These are phyloP conservation scores for Caerostris darwini DNA, from an alignment of 1,140 invertebrate genomes.

Conservation along the genomic window DNA sequence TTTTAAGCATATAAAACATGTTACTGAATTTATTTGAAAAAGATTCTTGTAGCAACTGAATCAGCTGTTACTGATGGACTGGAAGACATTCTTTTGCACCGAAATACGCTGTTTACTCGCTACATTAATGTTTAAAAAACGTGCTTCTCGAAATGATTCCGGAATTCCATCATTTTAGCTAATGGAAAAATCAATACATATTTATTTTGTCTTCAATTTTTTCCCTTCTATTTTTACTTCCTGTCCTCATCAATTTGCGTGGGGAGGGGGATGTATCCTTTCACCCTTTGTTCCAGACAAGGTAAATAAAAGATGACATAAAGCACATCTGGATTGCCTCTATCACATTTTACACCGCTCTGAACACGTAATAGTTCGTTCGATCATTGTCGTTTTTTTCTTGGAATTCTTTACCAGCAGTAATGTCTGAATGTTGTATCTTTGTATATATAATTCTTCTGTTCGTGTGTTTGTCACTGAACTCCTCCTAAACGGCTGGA, in stretches of 20 bases:
- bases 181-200: constrained; percentile 57
- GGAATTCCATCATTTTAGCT: constrained; percentile 8
- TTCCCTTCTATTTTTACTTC: neutral
- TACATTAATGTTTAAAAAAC: constrained; percentile 19
- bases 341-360: constrained; percentile 32
- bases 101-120: neutral
- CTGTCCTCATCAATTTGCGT: neutral
- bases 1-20: too few relatives aligned
- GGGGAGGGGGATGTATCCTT: neutral
- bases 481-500: too few relatives aligned
- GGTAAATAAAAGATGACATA: constrained; percentile 63
- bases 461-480: too few relatives aligned
- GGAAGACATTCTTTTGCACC: neutral
- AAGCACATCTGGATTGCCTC: constrained; percentile 44
- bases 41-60: neutral
- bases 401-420: neutral
- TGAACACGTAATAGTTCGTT: constrained; percentile 32
- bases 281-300: constrained; percentile 30
- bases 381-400: neutral
- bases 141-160: neutral
- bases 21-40: neutral
- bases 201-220: neutral
- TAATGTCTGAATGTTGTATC: neutral
- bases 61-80: neutral
- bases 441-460: neutral